phyloP scores from a whole-genome alignment of 2,113 vertebrate genomes.

The Salvelinus alpinus region DNA sequence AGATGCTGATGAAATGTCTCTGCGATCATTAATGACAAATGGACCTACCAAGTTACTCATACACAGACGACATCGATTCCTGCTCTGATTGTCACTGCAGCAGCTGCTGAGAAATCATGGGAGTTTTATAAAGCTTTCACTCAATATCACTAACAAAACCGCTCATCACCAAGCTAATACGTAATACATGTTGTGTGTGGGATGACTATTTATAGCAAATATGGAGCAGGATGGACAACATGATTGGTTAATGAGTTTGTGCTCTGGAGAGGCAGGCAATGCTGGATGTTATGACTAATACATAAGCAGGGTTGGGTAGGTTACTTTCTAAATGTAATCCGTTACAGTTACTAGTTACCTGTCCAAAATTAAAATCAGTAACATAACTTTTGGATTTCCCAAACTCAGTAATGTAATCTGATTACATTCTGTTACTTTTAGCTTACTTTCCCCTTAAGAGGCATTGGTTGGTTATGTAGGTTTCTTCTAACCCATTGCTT shows the following conservation, averaged over 20 bases:
- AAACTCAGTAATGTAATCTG: no score
- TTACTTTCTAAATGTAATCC: no score
- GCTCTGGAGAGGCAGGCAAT: neutral
- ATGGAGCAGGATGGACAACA: neutral
- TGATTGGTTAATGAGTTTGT: neutral
- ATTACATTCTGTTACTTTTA: no score
- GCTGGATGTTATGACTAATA: neutral
- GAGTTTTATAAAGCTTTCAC: constrained; percentile 4
- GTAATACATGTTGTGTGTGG: constrained; percentile 24
- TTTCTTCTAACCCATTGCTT: no score
- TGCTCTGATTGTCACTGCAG: neutral
- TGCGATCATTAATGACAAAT: constrained; percentile 13
- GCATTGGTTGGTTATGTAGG: no score
- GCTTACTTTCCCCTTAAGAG: no score
- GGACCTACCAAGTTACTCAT: constrained; percentile 12
- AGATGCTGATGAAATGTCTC: constrained; percentile 9
- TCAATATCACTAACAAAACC: constrained; percentile 20
- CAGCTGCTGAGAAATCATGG: constrained; percentile 6
- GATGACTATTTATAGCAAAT: constrained; percentile 40
- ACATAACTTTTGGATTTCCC: no score
- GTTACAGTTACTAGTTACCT: no score
- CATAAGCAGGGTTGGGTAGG: neutral
- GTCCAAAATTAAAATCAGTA: no score
- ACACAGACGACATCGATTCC: constrained; percentile 16
- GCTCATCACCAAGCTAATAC: neutral